phyloP scores from a whole-genome alignment of 2,888 invertebrate species.

The Netelia virgata region DNA sequence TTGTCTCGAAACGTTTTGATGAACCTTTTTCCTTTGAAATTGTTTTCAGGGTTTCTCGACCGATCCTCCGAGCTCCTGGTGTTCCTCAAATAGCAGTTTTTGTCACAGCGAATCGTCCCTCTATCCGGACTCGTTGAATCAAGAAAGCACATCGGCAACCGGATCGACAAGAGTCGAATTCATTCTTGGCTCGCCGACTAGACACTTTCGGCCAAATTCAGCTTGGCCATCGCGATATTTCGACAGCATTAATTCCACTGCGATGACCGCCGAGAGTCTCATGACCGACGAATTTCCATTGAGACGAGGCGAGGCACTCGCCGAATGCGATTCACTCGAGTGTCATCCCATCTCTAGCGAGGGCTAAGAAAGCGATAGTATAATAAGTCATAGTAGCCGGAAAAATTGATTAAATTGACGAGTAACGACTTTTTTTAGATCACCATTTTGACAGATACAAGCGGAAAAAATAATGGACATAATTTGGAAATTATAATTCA shows the following conservation, averaged over 20 bases:
- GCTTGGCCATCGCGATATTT: constrained; percentile 86
- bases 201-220: constrained; percentile 84
- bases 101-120: constrained; percentile 81
- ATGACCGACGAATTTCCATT: constrained; percentile 85
- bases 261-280: constrained; percentile 80
- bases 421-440: not conserved
- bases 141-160: constrained; percentile 83
- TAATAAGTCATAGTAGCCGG: not conserved
- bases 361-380: constrained; percentile 63
- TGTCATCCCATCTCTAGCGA: constrained; percentile 82
- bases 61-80: constrained; percentile 82
- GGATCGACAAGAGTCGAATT: constrained; percentile 87
- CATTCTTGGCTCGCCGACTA: constrained; percentile 82
- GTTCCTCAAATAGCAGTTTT: constrained; percentile 79
- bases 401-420: not conserved
- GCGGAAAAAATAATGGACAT: not conserved
- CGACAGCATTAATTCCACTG: constrained; percentile 89
- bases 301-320: constrained; percentile 86
- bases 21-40: constrained; percentile 8
- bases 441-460: not conserved
- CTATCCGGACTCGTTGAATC: constrained; percentile 86
- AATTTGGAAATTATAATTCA: constrained; percentile 4
- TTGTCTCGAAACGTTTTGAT: not conserved
- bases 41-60: constrained; percentile 76
- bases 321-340: constrained; percentile 87